Percentiles rank a stretch among this genome's conserved stretches.
These are phyloP conservation scores for Catharus bicknelli DNA, from an alignment of 2,113 vertebrate species.

Conservation along the genomic window DNA sequence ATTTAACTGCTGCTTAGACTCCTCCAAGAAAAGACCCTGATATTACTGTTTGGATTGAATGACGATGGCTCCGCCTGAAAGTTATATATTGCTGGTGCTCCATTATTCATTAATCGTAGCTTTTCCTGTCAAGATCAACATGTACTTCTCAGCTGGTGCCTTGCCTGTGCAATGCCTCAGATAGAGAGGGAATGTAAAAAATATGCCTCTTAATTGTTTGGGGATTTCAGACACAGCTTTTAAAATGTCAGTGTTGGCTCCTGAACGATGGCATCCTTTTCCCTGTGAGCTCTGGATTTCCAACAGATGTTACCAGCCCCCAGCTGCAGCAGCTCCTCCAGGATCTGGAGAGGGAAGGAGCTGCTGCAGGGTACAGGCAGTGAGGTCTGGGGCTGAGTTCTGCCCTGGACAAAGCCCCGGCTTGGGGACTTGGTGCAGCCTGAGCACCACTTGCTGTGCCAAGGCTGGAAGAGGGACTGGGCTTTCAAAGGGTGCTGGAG, in stretches of 20 bases:
- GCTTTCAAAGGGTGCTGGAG: background rate
- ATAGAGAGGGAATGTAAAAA: slow-evolving; percentile 34
- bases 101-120: slow-evolving; percentile 68
- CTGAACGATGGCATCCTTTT: slow-evolving; percentile 19
- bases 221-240: slow-evolving; percentile 63
- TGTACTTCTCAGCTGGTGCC: slow-evolving; percentile 64
- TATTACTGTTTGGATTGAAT: slow-evolving; percentile 64
- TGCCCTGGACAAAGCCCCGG: background rate
- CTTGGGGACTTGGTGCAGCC: accelerated
- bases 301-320: slow-evolving; percentile 35
- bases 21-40: slow-evolving; percentile 32
- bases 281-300: background rate
- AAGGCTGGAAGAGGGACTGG: background rate
- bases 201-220: slow-evolving; percentile 64
- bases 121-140: slow-evolving; percentile 69
- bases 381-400: background rate
- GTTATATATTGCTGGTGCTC: slow-evolving; percentile 60
- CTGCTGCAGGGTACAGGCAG: background rate
- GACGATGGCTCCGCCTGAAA: slow-evolving; percentile 48
- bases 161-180: slow-evolving; percentile 24
- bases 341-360: background rate
- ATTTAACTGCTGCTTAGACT: slow-evolving; percentile 59
- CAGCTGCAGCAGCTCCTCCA: background rate
- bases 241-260: slow-evolving; percentile 46
- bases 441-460: accelerated